phyloP scores from a whole-genome alignment of 2,113 vertebrate genomes.

The Clarias gariepinus region DNA sequence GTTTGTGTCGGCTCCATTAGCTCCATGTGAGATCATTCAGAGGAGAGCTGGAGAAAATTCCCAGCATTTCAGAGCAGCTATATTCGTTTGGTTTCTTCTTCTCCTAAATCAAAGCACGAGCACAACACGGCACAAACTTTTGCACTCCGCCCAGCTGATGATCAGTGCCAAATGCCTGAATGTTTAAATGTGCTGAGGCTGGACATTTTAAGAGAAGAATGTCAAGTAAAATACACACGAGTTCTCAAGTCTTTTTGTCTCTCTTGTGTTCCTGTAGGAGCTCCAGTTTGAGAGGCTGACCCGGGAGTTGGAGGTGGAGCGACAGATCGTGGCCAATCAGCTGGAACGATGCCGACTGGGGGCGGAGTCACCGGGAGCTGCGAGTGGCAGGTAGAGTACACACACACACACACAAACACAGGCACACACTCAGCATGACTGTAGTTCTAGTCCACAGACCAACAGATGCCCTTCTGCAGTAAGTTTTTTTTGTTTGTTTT shows the following conservation, averaged over 20 bases:
- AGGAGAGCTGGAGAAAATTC: neutral
- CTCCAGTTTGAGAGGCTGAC: conserved; percentile 99
- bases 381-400: conserved; percentile 92
- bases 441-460: conserved; percentile 10
- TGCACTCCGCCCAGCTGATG: too few relatives aligned
- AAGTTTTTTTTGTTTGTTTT: neutral
- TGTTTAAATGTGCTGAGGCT: neutral
- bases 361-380: conserved; percentile 93
- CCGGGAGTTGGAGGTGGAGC: conserved; percentile 98
- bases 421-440: conserved; percentile 26
- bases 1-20: neutral
- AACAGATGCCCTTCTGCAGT: conserved; percentile 20
- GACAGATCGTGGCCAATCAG: conserved; percentile 99
- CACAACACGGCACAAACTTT: too few relatives aligned
- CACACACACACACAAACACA: conserved; percentile 8
- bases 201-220: neutral
- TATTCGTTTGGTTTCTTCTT: too few relatives aligned
- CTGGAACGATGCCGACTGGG: conserved; percentile 98
- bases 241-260: conserved; percentile 38
- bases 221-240: neutral
- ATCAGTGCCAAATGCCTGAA: too few relatives aligned
- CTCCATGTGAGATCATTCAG: neutral
- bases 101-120: too few relatives aligned
- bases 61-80: too few relatives aligned
- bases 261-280: conserved; percentile 81